Base-by-base conservation (phyloP, 2,888 invertebrate species). In the Geophilus truncorum region DNA sequence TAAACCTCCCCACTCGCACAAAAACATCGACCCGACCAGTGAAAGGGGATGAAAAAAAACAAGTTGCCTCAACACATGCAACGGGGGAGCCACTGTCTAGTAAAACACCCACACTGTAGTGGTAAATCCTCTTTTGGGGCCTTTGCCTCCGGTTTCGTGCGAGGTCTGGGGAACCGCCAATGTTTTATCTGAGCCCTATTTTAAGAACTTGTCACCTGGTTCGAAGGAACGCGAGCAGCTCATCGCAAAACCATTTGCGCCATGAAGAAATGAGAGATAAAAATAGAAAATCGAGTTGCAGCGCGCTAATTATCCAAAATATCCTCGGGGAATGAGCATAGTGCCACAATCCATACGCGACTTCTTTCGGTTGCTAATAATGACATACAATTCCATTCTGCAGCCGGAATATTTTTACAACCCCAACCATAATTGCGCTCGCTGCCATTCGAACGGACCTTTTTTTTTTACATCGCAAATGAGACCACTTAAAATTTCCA, bases 31-130 rank as follows among this genome's bases (percentile, higher is more conserved):
- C 62, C 25, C 12, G 45, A n/a, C 45, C 45, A n/a, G 45, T 1
- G 45, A 62, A 25, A 62, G 25, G 62, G 62, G 62, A 62, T 28
- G 45, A 62, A 62, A 62, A 62, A 62, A 62, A 62, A 62, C 62
- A 62, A 62, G 62, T 62, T 62, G 23, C 62, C 62, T 62, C 62
- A 62, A 62, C 62, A 62, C 62, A 62, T 62, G 62, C 62, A 62
- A 62, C 62, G 62, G 62, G 62, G 62, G 62, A 62, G 62, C 62
- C 62, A 62, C 62, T 62, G 62, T 62, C 62, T 62, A 62, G 62
- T 62, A 62, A 62, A 62, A 62, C 62, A 62, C 62, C 57, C 62
- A 62, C 62, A 62, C 62, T 6, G 21, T 25, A 25, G 62, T 62
- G 62, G 62, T 28, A 62, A 62, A 62, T 62, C 62, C 62, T 62